These are phyloP conservation scores for Gorsachius goisagi DNA, from an alignment of 2,113 vertebrate genomes.

Conservation along the genomic window DNA sequence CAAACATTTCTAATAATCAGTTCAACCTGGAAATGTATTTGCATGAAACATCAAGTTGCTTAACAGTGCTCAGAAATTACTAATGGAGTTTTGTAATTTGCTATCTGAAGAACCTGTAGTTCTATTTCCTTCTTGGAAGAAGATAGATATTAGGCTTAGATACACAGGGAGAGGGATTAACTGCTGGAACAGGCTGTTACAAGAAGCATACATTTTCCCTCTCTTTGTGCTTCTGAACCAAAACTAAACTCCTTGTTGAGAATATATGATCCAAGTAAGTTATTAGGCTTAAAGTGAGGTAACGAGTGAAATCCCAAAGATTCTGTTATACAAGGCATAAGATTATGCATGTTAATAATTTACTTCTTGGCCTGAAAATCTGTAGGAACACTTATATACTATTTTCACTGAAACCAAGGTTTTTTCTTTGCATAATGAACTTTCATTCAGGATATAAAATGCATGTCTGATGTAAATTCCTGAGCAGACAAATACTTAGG, in stretches of 20 bases:
- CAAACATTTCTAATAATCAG: background rate
- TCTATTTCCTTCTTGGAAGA: background rate
- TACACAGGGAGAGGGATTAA: background rate
- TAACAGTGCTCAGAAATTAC: background rate
- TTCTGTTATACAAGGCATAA: background rate
- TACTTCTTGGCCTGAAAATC: background rate
- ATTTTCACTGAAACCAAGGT: background rate
- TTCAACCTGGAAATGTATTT: background rate
- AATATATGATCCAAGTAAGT: background rate
- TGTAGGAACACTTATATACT: background rate
- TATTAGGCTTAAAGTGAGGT: background rate
- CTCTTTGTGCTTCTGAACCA: background rate
- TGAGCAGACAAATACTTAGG: background rate
- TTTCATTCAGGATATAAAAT: background rate
- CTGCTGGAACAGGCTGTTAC: background rate
- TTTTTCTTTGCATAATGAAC: background rate
- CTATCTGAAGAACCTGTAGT: background rate
- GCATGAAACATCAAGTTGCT: background rate
- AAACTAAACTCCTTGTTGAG: background rate
- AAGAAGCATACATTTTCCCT: background rate
- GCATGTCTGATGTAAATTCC: background rate
- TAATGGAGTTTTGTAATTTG: background rate
- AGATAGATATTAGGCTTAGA: background rate
- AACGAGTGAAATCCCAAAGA: background rate
- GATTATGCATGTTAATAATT: background rate